Evolutionary conservation across 2,113 vertebrate genomes (phyloP).

Genomic region (Hirundichthys speculiger): DNA sequence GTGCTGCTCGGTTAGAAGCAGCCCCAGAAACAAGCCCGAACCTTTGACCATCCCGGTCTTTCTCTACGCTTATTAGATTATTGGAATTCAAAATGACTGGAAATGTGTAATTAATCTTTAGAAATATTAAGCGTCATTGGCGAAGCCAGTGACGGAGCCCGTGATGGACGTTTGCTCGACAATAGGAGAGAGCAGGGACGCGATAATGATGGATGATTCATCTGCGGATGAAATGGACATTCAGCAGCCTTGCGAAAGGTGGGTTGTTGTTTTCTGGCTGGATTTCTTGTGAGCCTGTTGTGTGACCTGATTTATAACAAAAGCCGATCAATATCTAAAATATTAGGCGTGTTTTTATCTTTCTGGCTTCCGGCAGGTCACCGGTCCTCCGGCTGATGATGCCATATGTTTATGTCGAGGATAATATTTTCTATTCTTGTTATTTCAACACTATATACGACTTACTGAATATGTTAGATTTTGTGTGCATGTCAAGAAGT

Average conservation of each 20-base stretch:
- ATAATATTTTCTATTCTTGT: too few species aligned
- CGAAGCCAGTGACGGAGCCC: conserved; percentile 2
- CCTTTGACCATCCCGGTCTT: conserved; percentile 41
- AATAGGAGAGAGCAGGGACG: conserved; percentile 73
- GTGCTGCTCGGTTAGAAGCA: conserved; percentile 49
- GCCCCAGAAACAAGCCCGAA: conserved; percentile 46
- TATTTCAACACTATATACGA: too few species aligned
- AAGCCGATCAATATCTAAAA: background rate
- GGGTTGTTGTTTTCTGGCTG: conserved; percentile 31
- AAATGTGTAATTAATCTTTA: background rate
- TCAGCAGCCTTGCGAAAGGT: conserved; percentile 74
- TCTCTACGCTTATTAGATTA: conserved; percentile 7
- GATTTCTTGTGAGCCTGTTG: background rate
- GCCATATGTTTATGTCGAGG: too few species aligned
- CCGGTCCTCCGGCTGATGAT: too few species aligned
- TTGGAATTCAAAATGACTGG: background rate
- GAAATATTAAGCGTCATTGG: background rate
- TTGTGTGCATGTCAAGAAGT: too few species aligned
- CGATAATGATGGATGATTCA: conserved; percentile 75
- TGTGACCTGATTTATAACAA: conserved; percentile 1
- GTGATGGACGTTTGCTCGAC: conserved; percentile 76
- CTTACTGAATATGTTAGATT: too few species aligned
- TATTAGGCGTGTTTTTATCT: background rate
- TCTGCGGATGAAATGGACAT: conserved; percentile 62
- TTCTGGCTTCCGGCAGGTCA: too few species aligned